Percentiles rank a stretch among this genome's conserved stretches.
phyloP scores from a whole-genome alignment of 1,140 invertebrate species.

The Drosophila hydei region DNA sequence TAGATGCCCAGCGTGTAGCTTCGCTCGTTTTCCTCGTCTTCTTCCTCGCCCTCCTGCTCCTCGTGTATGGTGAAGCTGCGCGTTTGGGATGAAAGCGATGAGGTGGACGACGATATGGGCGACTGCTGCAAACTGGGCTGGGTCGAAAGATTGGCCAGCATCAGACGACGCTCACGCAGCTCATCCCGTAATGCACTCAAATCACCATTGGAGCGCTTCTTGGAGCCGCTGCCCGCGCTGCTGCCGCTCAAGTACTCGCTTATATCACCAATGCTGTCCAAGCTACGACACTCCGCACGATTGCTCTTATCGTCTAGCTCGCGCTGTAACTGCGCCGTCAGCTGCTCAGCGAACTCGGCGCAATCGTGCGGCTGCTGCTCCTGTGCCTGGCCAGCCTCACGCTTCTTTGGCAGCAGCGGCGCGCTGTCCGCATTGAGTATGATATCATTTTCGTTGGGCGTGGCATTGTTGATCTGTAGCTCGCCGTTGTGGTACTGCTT shows the following conservation, averaged over 20 bases:
- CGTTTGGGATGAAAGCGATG: conserved; percentile 78
- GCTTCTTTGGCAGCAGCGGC: conserved; percentile 59
- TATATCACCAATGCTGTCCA: conserved; percentile 67
- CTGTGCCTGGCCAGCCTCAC: conserved; percentile 46
- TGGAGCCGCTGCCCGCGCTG: conserved; percentile 12
- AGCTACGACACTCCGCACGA: conserved; percentile 57
- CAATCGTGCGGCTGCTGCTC: conserved; percentile 85
- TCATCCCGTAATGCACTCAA: conserved; percentile 86
- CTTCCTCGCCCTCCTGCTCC: conserved; percentile 77
- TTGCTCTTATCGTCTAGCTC: conserved; percentile 89
- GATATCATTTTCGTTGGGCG: conserved; percentile 60
- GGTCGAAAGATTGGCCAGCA: conserved; percentile 84
- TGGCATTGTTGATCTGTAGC: conserved; percentile 60
- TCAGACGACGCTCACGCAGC: conserved; percentile 84
- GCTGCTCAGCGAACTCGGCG: conserved; percentile 90
- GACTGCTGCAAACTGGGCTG: conserved; percentile 84
- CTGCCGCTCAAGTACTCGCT: conserved; percentile 53
- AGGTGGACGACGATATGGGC: conserved; percentile 73
- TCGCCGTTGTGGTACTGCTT: conserved; percentile 64
- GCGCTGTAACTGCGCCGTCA: conserved; percentile 89
- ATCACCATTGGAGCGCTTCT: conserved; percentile 84
- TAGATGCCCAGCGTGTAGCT: conserved; percentile 77
- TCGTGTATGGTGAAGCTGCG: conserved; percentile 82
- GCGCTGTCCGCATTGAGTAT: conserved; percentile 76
- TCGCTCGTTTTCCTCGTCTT: conserved; percentile 73